Evolutionary conservation across 2,113 vertebrate genomes (phyloP).

Genomic region (Eulemur macaco): DNA sequence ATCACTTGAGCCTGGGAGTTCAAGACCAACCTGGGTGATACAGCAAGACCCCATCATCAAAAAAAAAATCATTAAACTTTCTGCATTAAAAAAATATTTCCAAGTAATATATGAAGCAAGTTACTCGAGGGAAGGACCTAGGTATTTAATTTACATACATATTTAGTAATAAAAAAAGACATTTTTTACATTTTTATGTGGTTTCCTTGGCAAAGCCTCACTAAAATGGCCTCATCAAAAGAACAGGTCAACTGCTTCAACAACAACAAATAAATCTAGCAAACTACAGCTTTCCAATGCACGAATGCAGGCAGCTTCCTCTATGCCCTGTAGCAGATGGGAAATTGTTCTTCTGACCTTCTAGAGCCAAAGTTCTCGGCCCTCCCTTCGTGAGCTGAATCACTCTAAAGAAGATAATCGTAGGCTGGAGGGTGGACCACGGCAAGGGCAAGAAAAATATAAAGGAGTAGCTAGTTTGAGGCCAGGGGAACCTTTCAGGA

Average conservation of each 20-base stretch:
- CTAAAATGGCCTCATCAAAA: not conserved
- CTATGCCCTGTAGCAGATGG: not conserved
- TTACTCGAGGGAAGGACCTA: not conserved
- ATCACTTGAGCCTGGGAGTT: too few relatives aligned
- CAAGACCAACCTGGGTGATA: too few relatives aligned
- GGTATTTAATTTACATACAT: not conserved
- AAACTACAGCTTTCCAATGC: not conserved
- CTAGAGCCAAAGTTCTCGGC: not conserved
- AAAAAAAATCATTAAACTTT: not conserved
- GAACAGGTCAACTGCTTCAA: not conserved
- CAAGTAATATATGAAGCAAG: not conserved
- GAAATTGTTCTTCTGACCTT: not conserved
- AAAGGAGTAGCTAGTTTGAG: not conserved
- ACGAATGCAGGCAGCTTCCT: not conserved
- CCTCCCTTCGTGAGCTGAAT: not conserved
- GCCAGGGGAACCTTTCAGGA: not conserved
- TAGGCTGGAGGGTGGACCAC: not conserved
- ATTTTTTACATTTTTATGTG: not conserved
- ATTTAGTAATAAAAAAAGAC: conserved; percentile 19
- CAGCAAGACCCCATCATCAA: not conserved
- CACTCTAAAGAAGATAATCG: not conserved
- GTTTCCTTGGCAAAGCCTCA: not conserved
- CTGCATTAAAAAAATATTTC: not conserved
- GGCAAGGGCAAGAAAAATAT: not conserved
- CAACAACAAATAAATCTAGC: not conserved